Evolutionary conservation across 1,140 invertebrate genomes (phyloP).

Genomic region (Coelopa frigida): DNA sequence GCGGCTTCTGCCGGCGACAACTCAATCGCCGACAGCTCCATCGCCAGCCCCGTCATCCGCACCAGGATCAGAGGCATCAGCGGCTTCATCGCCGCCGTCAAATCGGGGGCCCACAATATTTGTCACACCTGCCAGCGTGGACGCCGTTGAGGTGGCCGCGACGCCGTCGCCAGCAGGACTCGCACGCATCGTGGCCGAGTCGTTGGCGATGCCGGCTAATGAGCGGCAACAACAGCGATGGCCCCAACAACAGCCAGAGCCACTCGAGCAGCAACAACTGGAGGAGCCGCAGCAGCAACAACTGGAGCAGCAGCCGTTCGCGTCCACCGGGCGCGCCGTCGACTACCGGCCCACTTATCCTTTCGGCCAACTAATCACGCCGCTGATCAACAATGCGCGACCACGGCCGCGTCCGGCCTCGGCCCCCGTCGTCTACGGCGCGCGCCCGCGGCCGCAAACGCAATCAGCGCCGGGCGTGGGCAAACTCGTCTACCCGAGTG

Average conservation of each 20-base stretch:
- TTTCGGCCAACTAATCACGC: slow-evolving; percentile 34
- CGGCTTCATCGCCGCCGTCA: slow-evolving; percentile 4
- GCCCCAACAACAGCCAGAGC: not conserved
- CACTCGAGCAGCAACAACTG: slow-evolving; percentile 4
- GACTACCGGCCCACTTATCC: slow-evolving; percentile 36
- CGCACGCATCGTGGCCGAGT: too few species aligned
- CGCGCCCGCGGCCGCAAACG: not conserved
- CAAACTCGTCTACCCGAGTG: slow-evolving; percentile 12
- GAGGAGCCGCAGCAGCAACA: slow-evolving; percentile 7
- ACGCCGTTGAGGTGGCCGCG: not conserved
- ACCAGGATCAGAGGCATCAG: not conserved
- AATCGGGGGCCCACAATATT: not conserved
- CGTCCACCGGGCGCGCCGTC: slow-evolving; percentile 37
- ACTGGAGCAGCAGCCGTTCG: slow-evolving; percentile 11
- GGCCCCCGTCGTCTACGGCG: not conserved
- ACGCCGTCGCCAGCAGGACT: too few species aligned
- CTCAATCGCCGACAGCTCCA: slow-evolving; percentile 3
- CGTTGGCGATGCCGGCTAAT: too few species aligned
- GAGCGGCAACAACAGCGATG: too few species aligned
- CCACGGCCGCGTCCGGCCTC: slow-evolving; percentile 2
- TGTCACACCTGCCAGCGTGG: not conserved
- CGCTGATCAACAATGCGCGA: slow-evolving; percentile 23
- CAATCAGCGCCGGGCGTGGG: slow-evolving; percentile 6
- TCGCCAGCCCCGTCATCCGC: not conserved
- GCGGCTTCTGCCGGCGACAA: slow-evolving; percentile 30